These are phyloP conservation scores for Chaetodon auriga DNA, from an alignment of 2,113 vertebrate species.

Conservation along the genomic window DNA sequence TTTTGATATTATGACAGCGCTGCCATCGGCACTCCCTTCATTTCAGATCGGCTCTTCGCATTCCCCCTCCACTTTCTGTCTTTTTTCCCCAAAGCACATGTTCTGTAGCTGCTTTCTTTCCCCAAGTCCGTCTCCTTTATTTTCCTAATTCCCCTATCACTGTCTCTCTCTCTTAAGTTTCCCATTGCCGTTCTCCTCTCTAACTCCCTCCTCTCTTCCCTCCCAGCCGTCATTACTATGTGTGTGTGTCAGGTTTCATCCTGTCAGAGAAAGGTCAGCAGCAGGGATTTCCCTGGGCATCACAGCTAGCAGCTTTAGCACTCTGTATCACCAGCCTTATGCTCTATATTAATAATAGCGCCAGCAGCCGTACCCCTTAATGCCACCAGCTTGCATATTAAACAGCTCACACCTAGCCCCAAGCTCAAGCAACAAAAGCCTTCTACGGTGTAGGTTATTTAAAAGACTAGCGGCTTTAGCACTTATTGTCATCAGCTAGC, in stretches of 20 bases:
- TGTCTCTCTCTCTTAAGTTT: conserved; percentile 7
- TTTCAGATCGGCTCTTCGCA: conserved; percentile 9
- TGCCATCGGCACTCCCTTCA: conserved; percentile 23
- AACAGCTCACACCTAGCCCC: conserved; percentile 63
- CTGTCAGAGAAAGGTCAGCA: conserved; percentile 83
- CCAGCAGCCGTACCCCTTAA: conserved; percentile 63
- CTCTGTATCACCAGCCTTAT: conserved; percentile 76
- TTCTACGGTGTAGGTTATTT: conserved; percentile 52
- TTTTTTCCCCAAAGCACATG: conserved; percentile 5
- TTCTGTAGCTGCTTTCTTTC: conserved; percentile 9
- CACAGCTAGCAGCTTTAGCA: conserved; percentile 77
- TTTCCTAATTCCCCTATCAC: conserved; percentile 51
- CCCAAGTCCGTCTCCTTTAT: conserved; percentile 38
- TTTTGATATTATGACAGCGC: conserved; percentile 11
- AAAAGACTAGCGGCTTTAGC: conserved; percentile 58
- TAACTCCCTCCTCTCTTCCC: conserved; percentile 31
- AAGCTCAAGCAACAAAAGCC: conserved; percentile 50
- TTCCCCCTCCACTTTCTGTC: not conserved
- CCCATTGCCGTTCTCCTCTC: conserved; percentile 23
- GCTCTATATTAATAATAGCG: conserved; percentile 76
- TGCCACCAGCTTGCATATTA: conserved; percentile 77
- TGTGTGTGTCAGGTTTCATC: conserved; percentile 81
- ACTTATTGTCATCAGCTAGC: conserved; percentile 56
- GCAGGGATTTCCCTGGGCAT: conserved; percentile 82
- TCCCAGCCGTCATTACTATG: conserved; percentile 73